phyloP scores from a whole-genome alignment of 2,113 vertebrate genomes.

The Bambusicola thoracicus region DNA sequence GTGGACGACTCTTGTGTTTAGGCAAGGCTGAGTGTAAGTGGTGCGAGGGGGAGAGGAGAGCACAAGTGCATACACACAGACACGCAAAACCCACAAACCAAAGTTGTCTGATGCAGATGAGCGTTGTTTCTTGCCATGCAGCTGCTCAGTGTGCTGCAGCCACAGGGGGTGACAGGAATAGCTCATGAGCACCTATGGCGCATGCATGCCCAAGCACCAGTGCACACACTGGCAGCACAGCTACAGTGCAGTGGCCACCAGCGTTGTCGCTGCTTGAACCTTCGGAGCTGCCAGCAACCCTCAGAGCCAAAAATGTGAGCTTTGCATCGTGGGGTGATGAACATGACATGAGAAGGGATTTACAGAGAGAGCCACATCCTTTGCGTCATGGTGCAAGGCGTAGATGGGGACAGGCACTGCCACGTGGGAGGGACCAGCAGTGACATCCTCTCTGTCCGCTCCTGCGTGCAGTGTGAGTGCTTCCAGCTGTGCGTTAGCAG shows the following conservation, averaged over 20 bases:
- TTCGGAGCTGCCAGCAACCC: neutral
- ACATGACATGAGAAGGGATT: neutral
- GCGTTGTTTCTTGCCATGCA: fast-evolving
- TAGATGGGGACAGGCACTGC: neutral
- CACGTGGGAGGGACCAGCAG: neutral
- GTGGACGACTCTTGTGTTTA: neutral
- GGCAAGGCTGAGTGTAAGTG: neutral
- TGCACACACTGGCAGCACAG: neutral
- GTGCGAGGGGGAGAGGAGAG: neutral
- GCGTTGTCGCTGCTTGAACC: neutral
- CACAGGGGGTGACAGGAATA: neutral
- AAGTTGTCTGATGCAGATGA: neutral
- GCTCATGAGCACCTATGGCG: fast-evolving
- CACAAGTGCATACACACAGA: fast-evolving
- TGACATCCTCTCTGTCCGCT: neutral
- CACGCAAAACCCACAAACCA: neutral
- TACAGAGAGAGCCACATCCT: neutral
- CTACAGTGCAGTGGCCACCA: fast-evolving
- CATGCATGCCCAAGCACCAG: fast-evolving
- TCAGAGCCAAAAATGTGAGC: neutral
- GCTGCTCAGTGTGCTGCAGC: neutral
- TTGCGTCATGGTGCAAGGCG: neutral
- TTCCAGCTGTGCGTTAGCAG: neutral
- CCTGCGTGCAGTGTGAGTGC: neutral
- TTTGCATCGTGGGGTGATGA: neutral